Evolutionary conservation across 2,113 vertebrate species (phyloP).

Genomic region (Pelecanus crispus): DNA sequence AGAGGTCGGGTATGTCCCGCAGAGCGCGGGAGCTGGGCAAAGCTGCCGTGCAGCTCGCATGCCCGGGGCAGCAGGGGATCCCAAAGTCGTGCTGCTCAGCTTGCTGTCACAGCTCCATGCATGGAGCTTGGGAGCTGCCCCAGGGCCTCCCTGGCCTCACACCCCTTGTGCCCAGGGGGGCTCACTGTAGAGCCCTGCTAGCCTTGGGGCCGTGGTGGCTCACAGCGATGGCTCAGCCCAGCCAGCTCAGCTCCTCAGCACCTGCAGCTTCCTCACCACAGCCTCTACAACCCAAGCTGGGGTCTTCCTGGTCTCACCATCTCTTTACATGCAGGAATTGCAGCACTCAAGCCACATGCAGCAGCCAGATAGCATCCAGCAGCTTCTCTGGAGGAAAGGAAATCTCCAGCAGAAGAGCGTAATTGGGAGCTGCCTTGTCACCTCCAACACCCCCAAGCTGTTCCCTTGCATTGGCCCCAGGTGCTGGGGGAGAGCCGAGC

Average conservation of each 20-base stretch:
- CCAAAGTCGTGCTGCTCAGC: background rate
- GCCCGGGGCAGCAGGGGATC: background rate
- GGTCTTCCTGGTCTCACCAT: background rate
- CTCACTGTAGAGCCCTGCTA: background rate
- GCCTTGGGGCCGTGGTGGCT: fast-evolving
- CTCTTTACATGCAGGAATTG: background rate
- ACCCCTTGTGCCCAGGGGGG: background rate
- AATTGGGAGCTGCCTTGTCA: background rate
- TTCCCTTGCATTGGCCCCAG: background rate
- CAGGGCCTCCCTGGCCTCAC: background rate
- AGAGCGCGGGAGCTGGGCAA: fast-evolving
- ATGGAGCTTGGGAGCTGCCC: background rate
- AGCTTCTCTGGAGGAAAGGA: background rate
- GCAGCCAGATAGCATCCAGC: background rate
- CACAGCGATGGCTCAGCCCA: fast-evolving
- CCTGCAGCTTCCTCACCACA: background rate
- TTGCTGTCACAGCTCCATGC: fast-evolving
- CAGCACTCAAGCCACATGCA: background rate
- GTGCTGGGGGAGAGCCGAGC: background rate
- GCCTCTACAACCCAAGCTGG: background rate
- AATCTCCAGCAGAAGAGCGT: background rate
- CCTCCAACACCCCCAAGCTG: background rate
- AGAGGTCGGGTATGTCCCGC: background rate
- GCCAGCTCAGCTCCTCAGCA: background rate
- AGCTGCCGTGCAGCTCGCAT: fast-evolving